Base-by-base conservation (phyloP, 2,888 invertebrate genomes). In the Drosophila eohydei region DNA sequence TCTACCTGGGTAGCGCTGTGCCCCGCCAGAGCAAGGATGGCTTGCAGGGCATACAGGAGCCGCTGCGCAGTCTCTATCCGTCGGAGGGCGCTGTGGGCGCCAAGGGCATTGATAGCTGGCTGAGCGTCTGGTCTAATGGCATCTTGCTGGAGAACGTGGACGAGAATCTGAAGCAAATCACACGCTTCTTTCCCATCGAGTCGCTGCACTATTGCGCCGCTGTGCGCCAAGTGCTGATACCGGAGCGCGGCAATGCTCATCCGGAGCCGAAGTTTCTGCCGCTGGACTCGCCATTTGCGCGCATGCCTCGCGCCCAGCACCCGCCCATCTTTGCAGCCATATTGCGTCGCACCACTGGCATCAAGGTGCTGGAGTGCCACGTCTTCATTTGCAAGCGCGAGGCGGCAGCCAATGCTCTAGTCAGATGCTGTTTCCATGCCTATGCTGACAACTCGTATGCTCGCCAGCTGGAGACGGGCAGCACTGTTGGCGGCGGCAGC, bases 1-100 rank as follows among this genome's bases (percentile, higher is more conserved):
- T 99, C 68, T 99, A 99, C 93, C 94, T 99, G 89, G 99, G 99
- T 83, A 97, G 97, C 86, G 96, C 98, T 30, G 98, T 99, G 88
- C 98, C 99, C 36, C 98, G 98, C 91, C 97, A 98, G 92, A 98
- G 98, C 92, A 99, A 99, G 93, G 99, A 99, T 91, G 99, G 99
- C 57, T 94, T 99, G 55, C 97, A 99, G 91, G 98, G 98, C 65
- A 97, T 99, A 80, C 99, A 99, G 94, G 98, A 99, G 92, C 99
- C 99, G 3, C 93, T 99, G 85, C 95, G 97, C 84, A 99, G 98
- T 91, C 94, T 99, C 67, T 99, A 99, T 93, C 98, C 99, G 68
- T 97, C 98, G 80, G 97, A 98, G 93, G 98, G 98, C 71, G 96
- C 97, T 70, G 95, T 97, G 73, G 95, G 97, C 9, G 96, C 97